Conservation (phyloP, 1,140 invertebrate genomes). For the Calycopis cecrops region DNA sequence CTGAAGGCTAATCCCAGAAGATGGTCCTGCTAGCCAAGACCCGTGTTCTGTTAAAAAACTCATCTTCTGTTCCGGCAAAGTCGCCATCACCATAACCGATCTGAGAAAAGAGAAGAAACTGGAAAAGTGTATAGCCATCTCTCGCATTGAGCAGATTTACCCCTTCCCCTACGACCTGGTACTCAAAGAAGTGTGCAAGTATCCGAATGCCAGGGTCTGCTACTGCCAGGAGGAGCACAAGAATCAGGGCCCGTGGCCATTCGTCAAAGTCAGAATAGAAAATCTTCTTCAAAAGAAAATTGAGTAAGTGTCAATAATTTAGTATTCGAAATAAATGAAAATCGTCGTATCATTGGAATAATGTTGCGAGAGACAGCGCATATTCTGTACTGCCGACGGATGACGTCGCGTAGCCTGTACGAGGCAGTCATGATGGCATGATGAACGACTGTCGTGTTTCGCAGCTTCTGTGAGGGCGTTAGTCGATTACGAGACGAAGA, state of each 20-base stretch:
- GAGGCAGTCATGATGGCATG: too few relatives aligned
- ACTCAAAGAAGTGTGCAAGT: constrained; percentile 81
- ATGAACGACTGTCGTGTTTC: too few relatives aligned
- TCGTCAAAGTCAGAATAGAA: constrained; percentile 54
- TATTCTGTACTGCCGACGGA: too few relatives aligned
- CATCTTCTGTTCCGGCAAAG: constrained; percentile 88
- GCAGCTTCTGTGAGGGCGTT: too few relatives aligned
- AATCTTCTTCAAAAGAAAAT: constrained; percentile 68
- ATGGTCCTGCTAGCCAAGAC: constrained; percentile 74
- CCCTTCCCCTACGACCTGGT: constrained; percentile 92
- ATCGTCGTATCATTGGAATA: too few relatives aligned
- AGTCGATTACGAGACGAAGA: too few relatives aligned
- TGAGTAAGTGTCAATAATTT: constrained; percentile 37
- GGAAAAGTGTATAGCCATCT: constrained; percentile 83
- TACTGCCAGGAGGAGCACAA: constrained; percentile 94
- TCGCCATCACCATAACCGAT: constrained; percentile 88
- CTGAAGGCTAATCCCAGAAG: constrained; percentile 75
- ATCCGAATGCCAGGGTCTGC: constrained; percentile 82
- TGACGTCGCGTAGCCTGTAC: too few relatives aligned
- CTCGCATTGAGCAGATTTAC: constrained; percentile 87
- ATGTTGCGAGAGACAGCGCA: too few relatives aligned
- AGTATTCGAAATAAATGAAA: neutral
- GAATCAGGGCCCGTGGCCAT: constrained; percentile 87
- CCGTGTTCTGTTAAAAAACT: constrained; percentile 81
- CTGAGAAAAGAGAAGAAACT: constrained; percentile 80